These are phyloP conservation scores for Phalacrocorax brasilianus DNA, from an alignment of 2,113 vertebrate genomes.

Conservation along the genomic window DNA sequence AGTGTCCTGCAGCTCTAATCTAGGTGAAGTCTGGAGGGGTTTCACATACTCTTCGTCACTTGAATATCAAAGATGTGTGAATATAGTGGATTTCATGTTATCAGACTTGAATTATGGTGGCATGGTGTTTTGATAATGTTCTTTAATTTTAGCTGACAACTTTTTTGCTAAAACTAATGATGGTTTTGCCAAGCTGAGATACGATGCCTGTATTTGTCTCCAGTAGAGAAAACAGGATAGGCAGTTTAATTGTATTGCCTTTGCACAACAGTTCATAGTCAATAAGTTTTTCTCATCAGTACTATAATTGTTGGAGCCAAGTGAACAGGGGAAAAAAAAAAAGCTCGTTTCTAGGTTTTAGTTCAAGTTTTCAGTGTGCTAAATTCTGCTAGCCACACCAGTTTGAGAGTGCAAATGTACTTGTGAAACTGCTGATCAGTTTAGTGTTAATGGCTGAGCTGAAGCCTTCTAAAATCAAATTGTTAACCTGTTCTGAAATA, in stretches of 20 bases:
- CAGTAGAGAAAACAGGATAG: not conserved
- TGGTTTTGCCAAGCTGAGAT: not conserved
- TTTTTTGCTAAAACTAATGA: accelerated
- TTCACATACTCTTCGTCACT: not conserved
- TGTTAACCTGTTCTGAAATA: not conserved
- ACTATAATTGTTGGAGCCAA: not conserved
- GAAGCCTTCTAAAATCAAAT: not conserved
- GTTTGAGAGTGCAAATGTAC: not conserved
- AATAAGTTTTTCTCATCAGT: not conserved
- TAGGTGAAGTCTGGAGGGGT: not conserved
- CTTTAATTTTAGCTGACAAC: not conserved
- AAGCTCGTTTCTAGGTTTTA: not conserved
- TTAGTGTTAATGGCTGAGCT: not conserved
- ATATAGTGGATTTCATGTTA: accelerated
- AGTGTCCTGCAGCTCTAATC: not conserved
- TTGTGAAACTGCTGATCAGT: not conserved
- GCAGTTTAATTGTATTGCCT: not conserved
- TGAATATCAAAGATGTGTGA: not conserved
- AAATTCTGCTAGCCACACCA: not conserved
- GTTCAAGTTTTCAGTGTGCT: not conserved
- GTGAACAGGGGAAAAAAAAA: not conserved
- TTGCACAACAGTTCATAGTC: not conserved
- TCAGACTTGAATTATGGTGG: accelerated
- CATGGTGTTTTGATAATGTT: accelerated
- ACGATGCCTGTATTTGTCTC: accelerated